Evolutionary conservation across 2,888 invertebrate genomes (phyloP).

Genomic region (Perithous albicinctus): DNA sequence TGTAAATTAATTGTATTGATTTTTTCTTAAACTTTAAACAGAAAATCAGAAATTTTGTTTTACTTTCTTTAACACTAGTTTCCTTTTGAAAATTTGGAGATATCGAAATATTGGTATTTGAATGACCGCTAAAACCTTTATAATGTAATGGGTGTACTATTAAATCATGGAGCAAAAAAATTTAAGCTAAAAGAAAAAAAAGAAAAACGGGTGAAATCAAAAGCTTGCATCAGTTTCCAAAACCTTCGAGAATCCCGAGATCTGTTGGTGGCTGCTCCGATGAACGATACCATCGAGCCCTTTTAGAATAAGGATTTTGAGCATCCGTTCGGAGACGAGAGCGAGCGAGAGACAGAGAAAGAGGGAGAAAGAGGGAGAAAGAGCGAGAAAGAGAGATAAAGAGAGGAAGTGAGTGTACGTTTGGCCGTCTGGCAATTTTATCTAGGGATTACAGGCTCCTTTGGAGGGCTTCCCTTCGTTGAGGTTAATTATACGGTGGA

Average conservation of each 20-base stretch:
- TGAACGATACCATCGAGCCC: slow-evolving; percentile 15
- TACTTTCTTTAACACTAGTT: no score
- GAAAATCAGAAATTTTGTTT: no score
- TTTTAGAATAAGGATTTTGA: neutral
- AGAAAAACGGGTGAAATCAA: neutral
- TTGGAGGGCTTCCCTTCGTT: slow-evolving; percentile 67
- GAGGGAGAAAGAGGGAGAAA: neutral
- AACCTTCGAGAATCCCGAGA: neutral
- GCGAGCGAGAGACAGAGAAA: slow-evolving; percentile 8
- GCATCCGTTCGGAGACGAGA: slow-evolving; percentile 17
- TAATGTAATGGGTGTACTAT: no score
- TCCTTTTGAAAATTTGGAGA: no score
- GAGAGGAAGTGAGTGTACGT: slow-evolving; percentile 28
- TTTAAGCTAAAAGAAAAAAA: neutral
- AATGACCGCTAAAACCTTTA: no score
- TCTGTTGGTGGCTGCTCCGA: neutral
- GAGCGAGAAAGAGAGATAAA: neutral
- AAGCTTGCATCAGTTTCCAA: neutral
- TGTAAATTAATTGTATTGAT: no score
- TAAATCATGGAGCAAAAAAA: neutral
- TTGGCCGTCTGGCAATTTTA: slow-evolving; percentile 62
- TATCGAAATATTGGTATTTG: no score
- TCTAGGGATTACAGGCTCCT: slow-evolving; percentile 65
- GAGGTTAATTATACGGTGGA: slow-evolving; percentile 67
- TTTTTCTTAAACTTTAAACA: no score